phyloP scores from a whole-genome alignment of 2,797 vertebrate genomes.

The Sebastiscus albofasciatus region DNA sequence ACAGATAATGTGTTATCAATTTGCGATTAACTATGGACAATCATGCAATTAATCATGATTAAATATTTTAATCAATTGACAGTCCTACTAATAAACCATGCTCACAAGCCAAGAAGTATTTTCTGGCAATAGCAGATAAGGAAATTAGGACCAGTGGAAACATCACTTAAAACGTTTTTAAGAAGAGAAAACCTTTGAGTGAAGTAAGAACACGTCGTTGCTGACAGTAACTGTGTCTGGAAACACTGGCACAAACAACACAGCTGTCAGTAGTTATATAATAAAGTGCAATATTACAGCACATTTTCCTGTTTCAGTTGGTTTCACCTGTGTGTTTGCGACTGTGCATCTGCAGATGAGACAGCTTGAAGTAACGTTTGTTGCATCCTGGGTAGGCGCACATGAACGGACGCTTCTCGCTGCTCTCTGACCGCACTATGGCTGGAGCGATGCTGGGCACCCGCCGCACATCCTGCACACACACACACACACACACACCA shows the following conservation, averaged over 20 bases:
- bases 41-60: too few relatives aligned
- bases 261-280: not conserved
- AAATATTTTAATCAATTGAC: too few relatives aligned
- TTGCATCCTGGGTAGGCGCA: slow-evolving; percentile 97
- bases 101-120: not conserved
- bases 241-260: not conserved
- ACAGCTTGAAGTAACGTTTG: slow-evolving; percentile 99
- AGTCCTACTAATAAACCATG: not conserved
- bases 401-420: slow-evolving; percentile 98
- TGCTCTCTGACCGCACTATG: slow-evolving; percentile 93
- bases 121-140: not conserved
- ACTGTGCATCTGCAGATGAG: slow-evolving; percentile 98
- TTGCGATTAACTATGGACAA: too few relatives aligned
- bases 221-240: not conserved
- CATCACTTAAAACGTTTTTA: not conserved
- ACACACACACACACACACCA: slow-evolving; percentile 16
- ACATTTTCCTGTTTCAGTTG: not conserved
- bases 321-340: slow-evolving; percentile 96
- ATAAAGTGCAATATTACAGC: not conserved
- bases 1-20: too few relatives aligned
- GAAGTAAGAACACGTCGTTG: not conserved
- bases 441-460: slow-evolving; percentile 93
- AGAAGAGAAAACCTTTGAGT: not conserved
- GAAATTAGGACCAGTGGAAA: not conserved
- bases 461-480: slow-evolving; percentile 89